Conservation (phyloP, 2,797 vertebrate species). For the Champsocephalus gunnari region DNA sequence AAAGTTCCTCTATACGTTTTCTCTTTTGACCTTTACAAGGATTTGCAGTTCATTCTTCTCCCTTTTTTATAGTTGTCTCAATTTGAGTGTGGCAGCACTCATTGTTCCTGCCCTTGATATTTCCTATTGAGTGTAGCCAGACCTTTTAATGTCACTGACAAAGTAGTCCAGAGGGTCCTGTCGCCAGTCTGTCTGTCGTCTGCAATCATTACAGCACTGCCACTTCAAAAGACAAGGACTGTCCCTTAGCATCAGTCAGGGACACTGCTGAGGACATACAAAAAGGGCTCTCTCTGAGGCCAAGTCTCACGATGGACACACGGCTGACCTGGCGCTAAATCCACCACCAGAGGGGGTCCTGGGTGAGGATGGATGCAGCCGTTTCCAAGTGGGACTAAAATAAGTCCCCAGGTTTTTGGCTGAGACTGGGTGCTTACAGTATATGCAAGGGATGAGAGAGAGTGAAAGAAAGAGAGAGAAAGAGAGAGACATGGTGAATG, state of each 20-base stretch:
- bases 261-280: conserved; percentile 68
- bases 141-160: conserved; percentile 81
- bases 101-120: conserved; percentile 80
- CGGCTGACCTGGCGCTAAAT: conserved; percentile 55
- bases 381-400: conserved; percentile 46
- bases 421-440: conserved; percentile 12
- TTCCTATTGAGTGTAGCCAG: conserved; percentile 70
- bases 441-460: conserved; percentile 42
- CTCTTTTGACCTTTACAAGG: conserved; percentile 69
- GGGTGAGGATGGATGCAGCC: conserved; percentile 44
- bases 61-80: conserved; percentile 75
- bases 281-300: conserved; percentile 49
- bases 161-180: conserved; percentile 76
- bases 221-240: conserved; percentile 78
- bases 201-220: conserved; percentile 74
- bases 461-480: conserved; percentile 5
- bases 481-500: conserved; percentile 56
- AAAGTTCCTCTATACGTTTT: conserved; percentile 36
- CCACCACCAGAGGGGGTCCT: conserved; percentile 52
- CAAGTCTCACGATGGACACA: conserved; percentile 40
- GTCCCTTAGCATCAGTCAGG: conserved; percentile 73
- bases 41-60: conserved; percentile 54
- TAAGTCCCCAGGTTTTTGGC: conserved; percentile 36
- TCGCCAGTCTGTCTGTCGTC: conserved; percentile 74
- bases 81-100: conserved; percentile 73